These are phyloP conservation scores for Gobionotothen gibberifrons DNA, from an alignment of 2,797 vertebrate species.

Conservation along the genomic window DNA sequence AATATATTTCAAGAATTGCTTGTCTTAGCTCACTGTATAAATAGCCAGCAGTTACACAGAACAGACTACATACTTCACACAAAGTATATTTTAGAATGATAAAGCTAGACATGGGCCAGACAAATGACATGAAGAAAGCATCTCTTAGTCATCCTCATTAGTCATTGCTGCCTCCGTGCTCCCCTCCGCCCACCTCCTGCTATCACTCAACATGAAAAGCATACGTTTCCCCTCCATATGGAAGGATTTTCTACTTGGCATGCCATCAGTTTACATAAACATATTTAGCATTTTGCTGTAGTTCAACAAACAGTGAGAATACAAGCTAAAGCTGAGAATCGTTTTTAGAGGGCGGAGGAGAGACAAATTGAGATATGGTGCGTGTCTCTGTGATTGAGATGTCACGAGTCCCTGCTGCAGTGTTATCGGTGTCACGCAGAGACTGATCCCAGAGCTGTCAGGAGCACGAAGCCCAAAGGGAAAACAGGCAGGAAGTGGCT, in stretches of 20 bases:
- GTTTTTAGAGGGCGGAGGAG: neutral
- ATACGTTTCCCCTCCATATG: constrained; percentile 55
- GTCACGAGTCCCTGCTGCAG: constrained; percentile 23
- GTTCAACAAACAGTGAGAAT: constrained; percentile 21
- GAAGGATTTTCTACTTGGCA: constrained; percentile 43
- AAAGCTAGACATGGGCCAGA: constrained; percentile 45
- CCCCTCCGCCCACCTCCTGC: constrained; percentile 58
- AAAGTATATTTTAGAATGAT: constrained; percentile 55
- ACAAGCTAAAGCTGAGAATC: constrained; percentile 15
- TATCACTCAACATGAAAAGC: constrained; percentile 52
- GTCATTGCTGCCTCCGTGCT: constrained; percentile 57
- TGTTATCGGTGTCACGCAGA: constrained; percentile 40
- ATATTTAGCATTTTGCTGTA: constrained; percentile 37
- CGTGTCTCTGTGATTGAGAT: constrained; percentile 33
- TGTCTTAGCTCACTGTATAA: neutral
- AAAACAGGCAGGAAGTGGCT: constrained; percentile 30
- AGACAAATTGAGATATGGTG: constrained; percentile 7
- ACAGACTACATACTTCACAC: neutral
- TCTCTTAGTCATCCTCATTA: constrained; percentile 70
- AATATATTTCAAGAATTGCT: too few species aligned
- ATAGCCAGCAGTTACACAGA: neutral
- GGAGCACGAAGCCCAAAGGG: constrained; percentile 16
- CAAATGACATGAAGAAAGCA: constrained; percentile 59
- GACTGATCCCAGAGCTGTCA: constrained; percentile 39
- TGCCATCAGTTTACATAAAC: constrained; percentile 42